Percentiles rank a stretch among this genome's conserved stretches.
Evolutionary conservation across 2,113 vertebrate genomes (phyloP).

Genomic region (Melierax canorus): DNA sequence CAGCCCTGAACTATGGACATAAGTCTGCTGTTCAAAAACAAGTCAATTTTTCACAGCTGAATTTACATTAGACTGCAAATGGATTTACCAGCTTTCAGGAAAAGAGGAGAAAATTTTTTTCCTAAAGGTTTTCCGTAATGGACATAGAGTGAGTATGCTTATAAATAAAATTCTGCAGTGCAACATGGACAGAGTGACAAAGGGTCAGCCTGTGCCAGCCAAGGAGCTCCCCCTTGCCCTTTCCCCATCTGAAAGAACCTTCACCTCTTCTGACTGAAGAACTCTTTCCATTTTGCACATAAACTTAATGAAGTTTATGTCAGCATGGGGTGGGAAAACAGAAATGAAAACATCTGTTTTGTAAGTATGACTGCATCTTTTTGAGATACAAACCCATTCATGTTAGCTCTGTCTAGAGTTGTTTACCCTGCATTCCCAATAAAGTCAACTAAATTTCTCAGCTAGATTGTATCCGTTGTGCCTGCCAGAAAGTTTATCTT

Average conservation of each 20-base stretch:
- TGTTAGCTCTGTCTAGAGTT: fast-evolving
- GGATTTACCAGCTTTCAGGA: not conserved
- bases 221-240: fast-evolving
- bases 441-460: not conserved
- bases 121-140: not conserved
- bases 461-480: not conserved
- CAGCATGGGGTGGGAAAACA: not conserved
- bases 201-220: not conserved
- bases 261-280: not conserved
- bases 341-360: not conserved
- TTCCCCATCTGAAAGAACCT: not conserved
- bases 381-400: not conserved
- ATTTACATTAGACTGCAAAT: not conserved
- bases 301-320: not conserved
- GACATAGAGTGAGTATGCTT: not conserved
- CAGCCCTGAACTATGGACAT: not conserved
- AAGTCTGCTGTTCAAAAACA: not conserved
- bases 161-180: not conserved
- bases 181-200: fast-evolving
- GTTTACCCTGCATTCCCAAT: not conserved
- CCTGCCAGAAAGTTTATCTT: not conserved
- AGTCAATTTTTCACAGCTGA: not conserved
- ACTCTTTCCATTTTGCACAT: not conserved
- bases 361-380: not conserved
- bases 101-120: not conserved